A percentile compares a stretch with the other conserved stretches of the same genome.
These are phyloP conservation scores for Aporrectodea caliginosa DNA, from an alignment of 1,140 invertebrate genomes.

Conservation along the genomic window DNA sequence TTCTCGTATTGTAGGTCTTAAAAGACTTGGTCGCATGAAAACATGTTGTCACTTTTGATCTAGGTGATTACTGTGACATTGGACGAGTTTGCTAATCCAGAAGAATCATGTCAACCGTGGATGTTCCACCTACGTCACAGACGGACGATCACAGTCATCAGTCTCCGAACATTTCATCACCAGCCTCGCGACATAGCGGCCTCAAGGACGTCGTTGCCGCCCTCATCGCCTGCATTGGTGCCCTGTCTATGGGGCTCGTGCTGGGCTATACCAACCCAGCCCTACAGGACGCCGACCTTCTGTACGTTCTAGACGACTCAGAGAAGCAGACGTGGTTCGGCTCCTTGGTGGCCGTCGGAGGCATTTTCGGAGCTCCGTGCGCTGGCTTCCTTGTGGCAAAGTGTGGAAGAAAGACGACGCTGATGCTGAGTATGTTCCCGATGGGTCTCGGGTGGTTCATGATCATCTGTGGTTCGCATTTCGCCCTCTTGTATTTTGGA, in stretches of 20 bases:
- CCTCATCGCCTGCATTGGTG: conserved; percentile 21
- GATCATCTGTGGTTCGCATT: conserved; percentile 61
- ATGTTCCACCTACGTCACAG: too few species aligned
- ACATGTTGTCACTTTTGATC: too few species aligned
- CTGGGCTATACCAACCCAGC: conserved; percentile 32
- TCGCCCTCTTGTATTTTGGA: conserved; percentile 54
- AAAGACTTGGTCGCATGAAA: too few species aligned
- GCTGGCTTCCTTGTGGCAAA: conserved; percentile 12
- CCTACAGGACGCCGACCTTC: conserved; percentile 12
- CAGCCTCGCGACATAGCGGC: background rate
- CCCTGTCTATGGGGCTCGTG: conserved; percentile 25
- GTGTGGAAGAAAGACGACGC: conserved; percentile 27
- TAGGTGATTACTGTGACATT: too few species aligned
- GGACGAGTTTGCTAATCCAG: too few species aligned
- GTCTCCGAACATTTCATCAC: too few species aligned
- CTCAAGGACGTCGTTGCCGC: conserved; percentile 16
- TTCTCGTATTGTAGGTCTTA: too few species aligned
- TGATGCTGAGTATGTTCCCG: conserved; percentile 27
- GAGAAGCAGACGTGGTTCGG: conserved; percentile 77
- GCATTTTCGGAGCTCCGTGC: conserved; percentile 66
- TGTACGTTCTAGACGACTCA: conserved; percentile 47
- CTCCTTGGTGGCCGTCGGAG: conserved; percentile 80
- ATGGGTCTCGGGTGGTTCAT: conserved; percentile 29
- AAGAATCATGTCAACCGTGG: too few species aligned
- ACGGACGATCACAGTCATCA: too few species aligned